Base-by-base conservation (phyloP, 23 tunicate genomes). In the Styela clava region DNA sequence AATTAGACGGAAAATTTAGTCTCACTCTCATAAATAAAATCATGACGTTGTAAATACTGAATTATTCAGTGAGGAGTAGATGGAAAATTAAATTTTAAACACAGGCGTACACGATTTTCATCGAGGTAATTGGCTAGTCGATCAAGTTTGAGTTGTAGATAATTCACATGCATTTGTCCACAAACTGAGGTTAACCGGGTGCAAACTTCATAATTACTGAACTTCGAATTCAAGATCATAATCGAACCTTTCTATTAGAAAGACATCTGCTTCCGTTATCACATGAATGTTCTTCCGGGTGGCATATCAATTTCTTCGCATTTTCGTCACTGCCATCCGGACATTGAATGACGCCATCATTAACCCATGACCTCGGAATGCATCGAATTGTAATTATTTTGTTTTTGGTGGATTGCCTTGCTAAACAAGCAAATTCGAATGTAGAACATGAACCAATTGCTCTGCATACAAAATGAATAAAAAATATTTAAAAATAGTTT, bases 341-440 rank as follows among this genome's bases (percentile, higher is more conserved):
- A 33, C 90, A 86, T 0, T 86, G 78, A 21, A 72, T 61, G 30
- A 86, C 23, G 24, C 90, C 90, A 73, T 86, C 85, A 65, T 86
- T 86, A 16, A 86, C 83, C 85, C 85, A 80, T 27, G 81, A 73
- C 61, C 74, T 36, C 26, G 85, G 85, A 44, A 86, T 79, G 81
- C 90, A 86, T 2, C 79, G 85, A 67, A 67, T 22, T 29, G 61
- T 73, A 20, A 36, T 56, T 21, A 0, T 37, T 33, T 51, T 30
- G 74, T 44, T 51, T 74, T 25, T 51, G 51, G 12, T 44, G 56
- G 69, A 31, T n/a, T 52, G 26, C 30, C 33, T 69, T 29, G 2
- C 31, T 16, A 0, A 19, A 35, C 90, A 86, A 1, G 85, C 20
- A 44, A 84, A 74, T 65, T 76, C 82, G 26, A 1, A 26, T 34